phyloP scores from a whole-genome alignment of 2,888 invertebrate genomes.

The Choreutis nemorana region DNA sequence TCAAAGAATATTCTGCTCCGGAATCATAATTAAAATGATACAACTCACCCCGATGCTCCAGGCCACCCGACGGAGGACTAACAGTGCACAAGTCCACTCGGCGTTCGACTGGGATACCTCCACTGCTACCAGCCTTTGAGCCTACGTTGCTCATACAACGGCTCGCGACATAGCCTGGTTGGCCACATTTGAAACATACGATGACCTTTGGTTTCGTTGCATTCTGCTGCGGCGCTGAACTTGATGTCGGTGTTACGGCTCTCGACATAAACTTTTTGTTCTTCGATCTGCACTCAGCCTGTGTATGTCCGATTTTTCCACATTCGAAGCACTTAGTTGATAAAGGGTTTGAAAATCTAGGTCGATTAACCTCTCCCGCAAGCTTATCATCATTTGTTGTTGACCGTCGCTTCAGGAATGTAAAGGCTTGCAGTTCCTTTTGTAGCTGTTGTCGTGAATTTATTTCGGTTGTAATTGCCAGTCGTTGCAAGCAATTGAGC shows the following conservation, averaged over 20 bases:
- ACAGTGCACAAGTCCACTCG: constrained; percentile 3
- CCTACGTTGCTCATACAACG: constrained; percentile 2
- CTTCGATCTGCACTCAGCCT: neutral
- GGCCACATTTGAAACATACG: constrained; percentile 6
- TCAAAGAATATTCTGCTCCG: constrained; percentile 14
- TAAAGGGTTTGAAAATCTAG: too few relatives aligned
- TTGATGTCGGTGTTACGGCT: neutral
- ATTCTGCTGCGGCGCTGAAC: neutral
- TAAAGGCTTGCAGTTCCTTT: constrained; percentile 7
- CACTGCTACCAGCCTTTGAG: too few relatives aligned
- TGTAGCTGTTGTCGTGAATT: constrained; percentile 5
- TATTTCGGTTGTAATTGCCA: constrained; percentile 8
- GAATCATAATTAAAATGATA: constrained; percentile 13
- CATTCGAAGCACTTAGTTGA: neutral
- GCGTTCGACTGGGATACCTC: neutral
- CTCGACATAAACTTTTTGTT: neutral
- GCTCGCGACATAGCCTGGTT: constrained; percentile 5
- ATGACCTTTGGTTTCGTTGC: constrained; percentile 1
- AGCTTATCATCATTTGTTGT: neutral
- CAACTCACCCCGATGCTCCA: constrained; percentile 10
- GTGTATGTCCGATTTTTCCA: neutral
- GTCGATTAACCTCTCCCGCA: neutral
- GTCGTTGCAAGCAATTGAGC: constrained; percentile 6
- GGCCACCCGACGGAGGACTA: neutral
- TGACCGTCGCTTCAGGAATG: constrained; percentile 3